These are phyloP conservation scores for Urocolius indicus DNA, from an alignment of 2,113 vertebrate species.

Conservation along the genomic window DNA sequence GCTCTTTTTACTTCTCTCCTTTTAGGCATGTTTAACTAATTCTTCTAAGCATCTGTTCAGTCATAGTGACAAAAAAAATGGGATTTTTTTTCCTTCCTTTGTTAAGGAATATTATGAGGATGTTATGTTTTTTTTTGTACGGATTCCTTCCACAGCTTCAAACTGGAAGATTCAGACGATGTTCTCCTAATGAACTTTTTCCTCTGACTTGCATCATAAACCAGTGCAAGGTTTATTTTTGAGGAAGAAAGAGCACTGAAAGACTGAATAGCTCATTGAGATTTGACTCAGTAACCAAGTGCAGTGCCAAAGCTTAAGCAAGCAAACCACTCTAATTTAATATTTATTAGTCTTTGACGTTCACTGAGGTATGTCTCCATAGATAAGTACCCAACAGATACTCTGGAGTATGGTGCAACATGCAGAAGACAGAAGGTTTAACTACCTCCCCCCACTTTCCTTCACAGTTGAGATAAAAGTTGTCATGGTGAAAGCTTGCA, in stretches of 20 bases:
- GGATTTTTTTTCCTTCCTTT: not conserved
- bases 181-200: not conserved
- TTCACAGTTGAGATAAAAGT: not conserved
- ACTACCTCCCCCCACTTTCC: not conserved
- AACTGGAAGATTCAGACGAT: not conserved
- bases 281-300: not conserved
- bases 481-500: not conserved
- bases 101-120: not conserved
- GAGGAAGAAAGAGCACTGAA: not conserved
- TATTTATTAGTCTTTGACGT: constrained; percentile 37
- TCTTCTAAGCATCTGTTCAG: not conserved
- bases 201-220: not conserved
- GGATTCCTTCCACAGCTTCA: not conserved
- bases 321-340: constrained; percentile 14
- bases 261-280: not conserved
- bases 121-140: not conserved
- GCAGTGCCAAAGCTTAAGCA: not conserved
- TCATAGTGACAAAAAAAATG: not conserved
- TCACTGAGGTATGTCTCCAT: not conserved
- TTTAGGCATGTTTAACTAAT: not conserved
- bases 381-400: not conserved
- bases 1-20: not conserved
- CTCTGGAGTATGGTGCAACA: not conserved
- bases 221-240: not conserved
- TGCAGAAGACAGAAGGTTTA: not conserved